Base-by-base conservation (phyloP, 2,113 vertebrate genomes). In the Conger conger region DNA sequence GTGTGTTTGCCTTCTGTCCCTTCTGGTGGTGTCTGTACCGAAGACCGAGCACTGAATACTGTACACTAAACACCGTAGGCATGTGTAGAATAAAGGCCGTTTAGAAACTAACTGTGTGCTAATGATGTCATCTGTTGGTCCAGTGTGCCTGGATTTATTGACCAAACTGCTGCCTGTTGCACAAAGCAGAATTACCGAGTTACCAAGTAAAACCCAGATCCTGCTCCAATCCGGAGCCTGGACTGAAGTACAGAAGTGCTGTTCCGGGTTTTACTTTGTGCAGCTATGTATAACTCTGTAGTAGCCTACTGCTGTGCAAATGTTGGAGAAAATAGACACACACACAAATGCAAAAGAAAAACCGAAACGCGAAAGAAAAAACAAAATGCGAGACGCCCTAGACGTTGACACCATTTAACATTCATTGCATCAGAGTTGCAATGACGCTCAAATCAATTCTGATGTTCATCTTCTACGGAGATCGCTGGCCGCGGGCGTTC, bases 51-150 rank as follows among this genome's bases (percentile, higher is more conserved):
- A 87, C 82, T 88, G 87, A 91, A 89, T 88, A 78, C 88, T 88
- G 89, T 90, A 85, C 84, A 85, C 87, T 89, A 84, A 92, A 87
- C 90, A 93, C 87, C 89, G 89, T 92, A 84, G 89, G 92, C 93
- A 94, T 94, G 93, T 88, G 90, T 92, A 85, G 85, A 90, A 87
- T 91, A 91, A 89, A 88, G 87, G 85, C 92, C 94, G 94, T 94
- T 93, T 93, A 94, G 90, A 87, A 77, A 87, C 88, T 78, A 87
- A 82, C 79, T 42, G 60, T 84, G 60, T 17, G 11, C 83, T 40
- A 45, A 33, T 73, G 68, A 33, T 42, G 45, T 82, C 83, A 27
- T 81, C 83, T 85, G 15, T 79, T 81, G 3, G 6, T 80, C 8
- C 79, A 20, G 0, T 20, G 37, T n/a, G n/a, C n/a, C n/a, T n/a